Evolutionary conservation across 2,888 invertebrate genomes (phyloP).

Genomic region (Papilio elwesi): DNA sequence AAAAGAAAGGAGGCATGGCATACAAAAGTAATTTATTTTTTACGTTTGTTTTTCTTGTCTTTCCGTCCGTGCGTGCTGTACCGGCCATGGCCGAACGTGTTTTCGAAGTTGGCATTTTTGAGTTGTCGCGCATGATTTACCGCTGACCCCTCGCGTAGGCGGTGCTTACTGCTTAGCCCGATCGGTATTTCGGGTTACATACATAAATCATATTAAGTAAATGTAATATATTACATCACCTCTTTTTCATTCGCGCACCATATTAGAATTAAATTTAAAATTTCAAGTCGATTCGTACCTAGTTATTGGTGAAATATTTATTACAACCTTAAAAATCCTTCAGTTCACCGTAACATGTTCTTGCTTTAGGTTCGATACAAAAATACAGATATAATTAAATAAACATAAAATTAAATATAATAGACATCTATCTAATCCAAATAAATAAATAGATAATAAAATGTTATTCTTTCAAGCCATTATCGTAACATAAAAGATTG

Average conservation of each 20-base stretch:
- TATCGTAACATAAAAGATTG: too few species aligned
- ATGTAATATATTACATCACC: constrained; percentile 50
- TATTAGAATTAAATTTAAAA: constrained; percentile 37
- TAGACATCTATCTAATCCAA: too few species aligned
- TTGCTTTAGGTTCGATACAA: too few species aligned
- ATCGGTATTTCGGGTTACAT: constrained; percentile 79
- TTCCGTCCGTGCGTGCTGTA: constrained; percentile 79
- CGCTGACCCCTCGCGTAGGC: constrained; percentile 74
- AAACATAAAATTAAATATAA: too few species aligned
- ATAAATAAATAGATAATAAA: too few species aligned
- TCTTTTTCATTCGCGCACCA: constrained; percentile 50
- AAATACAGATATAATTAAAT: too few species aligned
- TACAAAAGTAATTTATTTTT: constrained; percentile 84
- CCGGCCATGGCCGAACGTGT: constrained; percentile 79
- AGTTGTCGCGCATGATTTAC: constrained; percentile 83
- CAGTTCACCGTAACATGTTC: background rate
- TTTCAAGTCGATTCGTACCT: constrained; percentile 41
- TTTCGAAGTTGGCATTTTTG: constrained; percentile 84
- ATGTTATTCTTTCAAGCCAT: too few species aligned
- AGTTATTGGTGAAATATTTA: constrained; percentile 1
- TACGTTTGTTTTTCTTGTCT: constrained; percentile 83
- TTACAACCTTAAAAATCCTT: background rate
- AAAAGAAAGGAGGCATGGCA: constrained; percentile 82
- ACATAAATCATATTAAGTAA: constrained; percentile 68
- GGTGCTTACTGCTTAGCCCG: constrained; percentile 82